A percentile compares a stretch with the other conserved stretches of the same genome.
phyloP scores from a whole-genome alignment of 2,888 invertebrate genomes.

The Ditula angustiorana region DNA sequence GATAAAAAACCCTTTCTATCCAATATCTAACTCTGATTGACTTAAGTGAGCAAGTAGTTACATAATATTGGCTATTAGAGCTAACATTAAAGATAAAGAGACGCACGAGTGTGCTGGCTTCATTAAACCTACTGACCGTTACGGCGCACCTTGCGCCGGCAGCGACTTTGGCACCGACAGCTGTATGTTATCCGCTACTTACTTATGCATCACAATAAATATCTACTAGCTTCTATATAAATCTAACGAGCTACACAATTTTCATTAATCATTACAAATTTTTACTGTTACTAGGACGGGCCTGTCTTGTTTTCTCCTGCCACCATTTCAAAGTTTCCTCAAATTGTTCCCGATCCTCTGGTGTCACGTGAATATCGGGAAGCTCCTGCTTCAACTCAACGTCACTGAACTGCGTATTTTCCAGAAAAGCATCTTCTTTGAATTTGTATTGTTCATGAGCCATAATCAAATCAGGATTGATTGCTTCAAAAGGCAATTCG shows the following conservation, averaged over 20 bases:
- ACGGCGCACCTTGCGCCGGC: slow-evolving; percentile 79
- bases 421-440: slow-evolving; percentile 70
- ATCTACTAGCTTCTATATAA: slow-evolving; percentile 44
- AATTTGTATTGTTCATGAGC: slow-evolving; percentile 66
- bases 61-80: slow-evolving; percentile 28
- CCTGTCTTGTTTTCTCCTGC: slow-evolving; percentile 79
- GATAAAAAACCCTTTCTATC: slow-evolving; percentile 2
- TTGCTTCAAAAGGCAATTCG: slow-evolving; percentile 61
- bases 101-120: slow-evolving; percentile 29
- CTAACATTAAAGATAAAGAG: slow-evolving; percentile 32
- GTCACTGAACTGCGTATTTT: slow-evolving; percentile 77
- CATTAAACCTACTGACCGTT: slow-evolving; percentile 64
- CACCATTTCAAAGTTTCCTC: slow-evolving; percentile 83
- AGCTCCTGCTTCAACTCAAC: slow-evolving; percentile 78
- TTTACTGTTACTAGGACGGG: slow-evolving; percentile 58
- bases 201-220: slow-evolving; percentile 59
- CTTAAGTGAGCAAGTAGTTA: slow-evolving; percentile 32
- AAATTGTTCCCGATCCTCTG: slow-evolving; percentile 79
- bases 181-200: slow-evolving; percentile 69
- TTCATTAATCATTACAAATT: slow-evolving; percentile 35
- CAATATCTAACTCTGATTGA: slow-evolving; percentile 13
- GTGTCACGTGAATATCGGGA: slow-evolving; percentile 78
- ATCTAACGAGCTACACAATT: slow-evolving; percentile 34
- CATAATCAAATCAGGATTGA: slow-evolving; percentile 69
- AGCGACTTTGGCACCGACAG: slow-evolving; percentile 80